These are phyloP conservation scores for Ceratotherium simum DNA, from an alignment of 2,113 vertebrate species.

Conservation along the genomic window DNA sequence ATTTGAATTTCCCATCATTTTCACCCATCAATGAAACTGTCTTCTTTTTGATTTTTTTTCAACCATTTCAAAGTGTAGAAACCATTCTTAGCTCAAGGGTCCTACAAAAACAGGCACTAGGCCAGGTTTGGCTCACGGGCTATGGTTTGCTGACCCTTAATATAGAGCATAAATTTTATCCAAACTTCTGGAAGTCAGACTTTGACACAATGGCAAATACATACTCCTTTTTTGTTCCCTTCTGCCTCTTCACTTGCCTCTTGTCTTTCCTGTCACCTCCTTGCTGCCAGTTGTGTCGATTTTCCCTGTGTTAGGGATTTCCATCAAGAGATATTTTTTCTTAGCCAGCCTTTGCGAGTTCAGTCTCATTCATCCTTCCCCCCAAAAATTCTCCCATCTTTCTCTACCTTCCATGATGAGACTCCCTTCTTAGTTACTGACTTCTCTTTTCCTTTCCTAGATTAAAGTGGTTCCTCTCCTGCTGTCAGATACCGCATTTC, in stretches of 20 bases:
- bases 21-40: not conserved
- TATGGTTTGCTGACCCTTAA: not conserved
- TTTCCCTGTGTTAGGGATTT: not conserved
- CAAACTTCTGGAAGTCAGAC: not conserved
- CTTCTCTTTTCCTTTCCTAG: not conserved
- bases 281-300: not conserved
- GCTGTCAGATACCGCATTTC: not conserved
- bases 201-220: not conserved
- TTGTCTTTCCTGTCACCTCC: not conserved
- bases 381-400: not conserved
- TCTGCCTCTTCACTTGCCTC: not conserved
- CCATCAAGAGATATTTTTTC: not conserved
- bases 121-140: not conserved
- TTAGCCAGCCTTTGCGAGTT: not conserved
- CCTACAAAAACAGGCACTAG: not conserved
- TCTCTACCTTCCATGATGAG: not conserved
- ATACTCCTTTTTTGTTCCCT: not conserved
- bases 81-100: not conserved
- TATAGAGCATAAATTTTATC: not conserved
- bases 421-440: not conserved
- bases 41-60: not conserved
- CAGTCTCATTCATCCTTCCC: not conserved
- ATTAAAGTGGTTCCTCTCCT: not conserved
- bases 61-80: not conserved
- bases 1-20: not conserved